phyloP scores from a whole-genome alignment of 2,113 vertebrate genomes.

The Himantopus leucocephalus region DNA sequence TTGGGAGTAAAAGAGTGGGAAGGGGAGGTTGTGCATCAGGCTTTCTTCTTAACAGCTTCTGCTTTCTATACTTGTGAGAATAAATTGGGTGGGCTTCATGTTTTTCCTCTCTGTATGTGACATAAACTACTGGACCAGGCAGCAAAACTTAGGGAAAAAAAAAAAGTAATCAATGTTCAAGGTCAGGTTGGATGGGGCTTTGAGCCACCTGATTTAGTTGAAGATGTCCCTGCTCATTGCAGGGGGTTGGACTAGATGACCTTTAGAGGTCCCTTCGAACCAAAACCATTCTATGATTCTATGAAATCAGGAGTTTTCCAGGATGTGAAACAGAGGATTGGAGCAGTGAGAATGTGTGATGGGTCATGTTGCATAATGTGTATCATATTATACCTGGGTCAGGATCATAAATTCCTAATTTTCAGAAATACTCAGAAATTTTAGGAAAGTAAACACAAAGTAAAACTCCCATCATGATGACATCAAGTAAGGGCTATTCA shows the following conservation, averaged over 20 bases:
- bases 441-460: neutral
- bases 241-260: neutral
- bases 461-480: neutral
- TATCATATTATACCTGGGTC: neutral
- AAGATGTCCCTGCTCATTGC: neutral
- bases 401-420: constrained; percentile 1
- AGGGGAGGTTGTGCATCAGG: neutral
- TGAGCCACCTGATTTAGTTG: neutral
- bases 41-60: neutral
- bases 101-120: neutral
- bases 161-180: neutral
- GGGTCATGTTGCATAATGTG: neutral
- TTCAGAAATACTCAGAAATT: constrained; percentile 56
- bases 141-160: neutral
- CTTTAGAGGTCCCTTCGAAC: neutral
- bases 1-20: neutral
- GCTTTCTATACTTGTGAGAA: neutral
- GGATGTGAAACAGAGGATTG: neutral
- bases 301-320: neutral
- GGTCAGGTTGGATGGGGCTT: neutral
- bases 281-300: neutral
- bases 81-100: neutral
- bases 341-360: neutral
- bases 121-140: neutral
- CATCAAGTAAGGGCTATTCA: constrained; percentile 36